These are phyloP conservation scores for Neomicropteryx cornuta DNA, from an alignment of 1,140 invertebrate genomes.

Conservation along the genomic window DNA sequence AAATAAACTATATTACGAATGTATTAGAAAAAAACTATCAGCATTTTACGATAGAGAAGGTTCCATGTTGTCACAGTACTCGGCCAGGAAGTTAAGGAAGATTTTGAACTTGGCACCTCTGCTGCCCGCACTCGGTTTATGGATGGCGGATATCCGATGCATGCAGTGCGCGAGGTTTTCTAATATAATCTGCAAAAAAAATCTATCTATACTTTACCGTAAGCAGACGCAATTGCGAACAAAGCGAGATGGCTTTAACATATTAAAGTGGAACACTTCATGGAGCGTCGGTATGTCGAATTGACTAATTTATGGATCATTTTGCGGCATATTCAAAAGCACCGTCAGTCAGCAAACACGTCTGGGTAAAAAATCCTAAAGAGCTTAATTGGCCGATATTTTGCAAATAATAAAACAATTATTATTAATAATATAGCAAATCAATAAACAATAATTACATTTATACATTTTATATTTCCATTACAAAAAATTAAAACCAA, in stretches of 20 bases:
- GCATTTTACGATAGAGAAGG: too few relatives aligned
- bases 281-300: slow-evolving; percentile 2
- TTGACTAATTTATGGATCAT: background rate
- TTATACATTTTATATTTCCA: too few relatives aligned
- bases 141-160: slow-evolving; percentile 26
- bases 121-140: slow-evolving; percentile 18
- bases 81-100: slow-evolving; percentile 33
- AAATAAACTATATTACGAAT: too few relatives aligned
- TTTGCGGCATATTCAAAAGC: background rate
- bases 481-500: too few relatives aligned
- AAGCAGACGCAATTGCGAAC: background rate
- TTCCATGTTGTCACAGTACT: slow-evolving; percentile 33
- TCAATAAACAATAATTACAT: too few relatives aligned
- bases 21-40: too few relatives aligned
- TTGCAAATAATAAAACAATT: too few relatives aligned
- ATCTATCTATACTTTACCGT: background rate
- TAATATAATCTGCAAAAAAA: slow-evolving; percentile 23
- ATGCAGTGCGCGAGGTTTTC: slow-evolving; percentile 29
- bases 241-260: background rate
- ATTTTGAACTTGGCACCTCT: slow-evolving; percentile 27
- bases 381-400: background rate
- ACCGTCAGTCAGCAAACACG: background rate
- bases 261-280: background rate
- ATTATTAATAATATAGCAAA: too few relatives aligned
- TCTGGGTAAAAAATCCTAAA: background rate